Evolutionary conservation across 2,113 vertebrate genomes (phyloP).

Genomic region (Caracal caracal): DNA sequence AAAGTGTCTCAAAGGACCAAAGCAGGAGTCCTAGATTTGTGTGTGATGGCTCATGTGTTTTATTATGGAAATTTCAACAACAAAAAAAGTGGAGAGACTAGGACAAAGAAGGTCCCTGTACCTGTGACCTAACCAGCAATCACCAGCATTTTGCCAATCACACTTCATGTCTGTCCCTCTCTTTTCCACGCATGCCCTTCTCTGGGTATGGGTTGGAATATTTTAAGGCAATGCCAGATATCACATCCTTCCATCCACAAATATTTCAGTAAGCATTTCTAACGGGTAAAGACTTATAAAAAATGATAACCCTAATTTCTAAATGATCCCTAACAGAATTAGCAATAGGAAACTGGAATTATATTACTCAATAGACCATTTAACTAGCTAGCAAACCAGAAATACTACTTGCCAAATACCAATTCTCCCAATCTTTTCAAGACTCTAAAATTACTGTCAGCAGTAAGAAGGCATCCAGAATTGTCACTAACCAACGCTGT

Average conservation of each 20-base stretch:
- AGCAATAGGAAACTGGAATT: neutral
- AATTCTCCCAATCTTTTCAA: neutral
- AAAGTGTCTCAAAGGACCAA: neutral
- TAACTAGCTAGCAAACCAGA: neutral
- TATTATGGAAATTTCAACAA: neutral
- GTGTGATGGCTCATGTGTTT: neutral
- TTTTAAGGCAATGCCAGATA: constrained; percentile 3
- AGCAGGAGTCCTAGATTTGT: neutral
- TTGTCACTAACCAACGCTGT: neutral
- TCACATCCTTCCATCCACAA: neutral
- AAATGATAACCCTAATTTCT: neutral
- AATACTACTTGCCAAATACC: neutral
- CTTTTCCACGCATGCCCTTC: neutral
- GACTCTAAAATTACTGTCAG: neutral
- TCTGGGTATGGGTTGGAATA: neutral
- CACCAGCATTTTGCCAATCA: neutral
- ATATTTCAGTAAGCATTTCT: constrained; percentile 25
- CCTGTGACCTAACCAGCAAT: neutral
- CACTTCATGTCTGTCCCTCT: neutral
- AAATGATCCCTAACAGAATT: neutral
- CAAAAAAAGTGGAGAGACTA: neutral
- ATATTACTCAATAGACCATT: neutral
- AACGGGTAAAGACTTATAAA: neutral
- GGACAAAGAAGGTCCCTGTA: neutral
- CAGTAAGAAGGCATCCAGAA: neutral